Evolutionary conservation across 2,113 vertebrate genomes (phyloP).

Genomic region (Psittacara wagleri): DNA sequence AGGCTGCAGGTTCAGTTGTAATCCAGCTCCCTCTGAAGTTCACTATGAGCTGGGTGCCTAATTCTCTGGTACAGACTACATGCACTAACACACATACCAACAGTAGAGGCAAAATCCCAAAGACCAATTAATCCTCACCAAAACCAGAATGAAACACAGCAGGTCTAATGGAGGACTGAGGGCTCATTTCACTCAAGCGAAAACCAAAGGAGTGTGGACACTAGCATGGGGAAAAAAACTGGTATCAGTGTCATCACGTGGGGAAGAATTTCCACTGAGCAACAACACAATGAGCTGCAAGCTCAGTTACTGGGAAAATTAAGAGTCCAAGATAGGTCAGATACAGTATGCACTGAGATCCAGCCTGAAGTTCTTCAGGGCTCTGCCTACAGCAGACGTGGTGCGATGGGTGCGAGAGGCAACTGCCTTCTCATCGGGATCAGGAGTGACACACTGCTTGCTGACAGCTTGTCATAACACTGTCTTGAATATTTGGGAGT

Average conservation of each 20-base stretch:
- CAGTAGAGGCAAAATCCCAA: background rate
- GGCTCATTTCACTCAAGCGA: background rate
- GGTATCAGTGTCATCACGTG: accelerated
- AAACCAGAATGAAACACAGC: background rate
- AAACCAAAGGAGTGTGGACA: background rate
- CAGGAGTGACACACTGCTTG: background rate
- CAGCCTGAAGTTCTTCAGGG: background rate
- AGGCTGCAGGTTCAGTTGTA: background rate
- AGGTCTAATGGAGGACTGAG: background rate
- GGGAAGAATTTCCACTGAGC: background rate
- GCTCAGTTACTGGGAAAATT: background rate
- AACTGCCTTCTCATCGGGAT: background rate
- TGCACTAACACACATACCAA: background rate
- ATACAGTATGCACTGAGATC: accelerated
- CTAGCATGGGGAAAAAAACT: background rate
- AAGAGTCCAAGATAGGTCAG: background rate
- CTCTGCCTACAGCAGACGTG: background rate
- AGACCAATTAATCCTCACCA: background rate
- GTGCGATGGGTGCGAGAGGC: background rate
- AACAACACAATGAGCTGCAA: background rate
- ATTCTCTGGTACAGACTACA: background rate
- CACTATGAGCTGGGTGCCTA: background rate
- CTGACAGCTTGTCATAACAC: constrained; percentile 19
- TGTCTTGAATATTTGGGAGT: background rate
- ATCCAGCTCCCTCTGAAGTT: background rate